A percentile compares a stretch with the other conserved stretches of the same genome.
Evolutionary conservation across 2,888 invertebrate genomes (phyloP).

Genomic region (Sarcophaga rosellei): DNA sequence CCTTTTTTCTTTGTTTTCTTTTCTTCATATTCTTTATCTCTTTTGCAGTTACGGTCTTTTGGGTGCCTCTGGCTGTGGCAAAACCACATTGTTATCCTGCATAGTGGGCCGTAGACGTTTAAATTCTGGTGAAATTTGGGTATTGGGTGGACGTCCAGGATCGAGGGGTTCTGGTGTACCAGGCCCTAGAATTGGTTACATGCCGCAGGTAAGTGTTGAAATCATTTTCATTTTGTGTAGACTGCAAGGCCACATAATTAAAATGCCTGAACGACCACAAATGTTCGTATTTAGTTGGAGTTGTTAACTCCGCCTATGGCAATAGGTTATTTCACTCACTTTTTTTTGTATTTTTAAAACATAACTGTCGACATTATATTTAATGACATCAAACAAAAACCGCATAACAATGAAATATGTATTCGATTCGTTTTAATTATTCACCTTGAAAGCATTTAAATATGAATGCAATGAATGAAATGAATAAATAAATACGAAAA

Average conservation of each 20-base stretch:
- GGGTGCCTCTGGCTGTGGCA: constrained; percentile 95
- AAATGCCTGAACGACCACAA: no score
- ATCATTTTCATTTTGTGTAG: no score
- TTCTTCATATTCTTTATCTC: neutral
- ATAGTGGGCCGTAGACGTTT: constrained; percentile 91
- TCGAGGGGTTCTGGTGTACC: constrained; percentile 92
- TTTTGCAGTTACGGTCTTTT: constrained; percentile 89
- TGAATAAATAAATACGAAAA: neutral
- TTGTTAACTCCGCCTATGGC: no score
- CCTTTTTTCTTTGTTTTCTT: neutral
- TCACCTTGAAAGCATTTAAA: constrained; percentile 5
- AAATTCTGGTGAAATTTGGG: constrained; percentile 92
- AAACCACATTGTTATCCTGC: constrained; percentile 93
- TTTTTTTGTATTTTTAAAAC: neutral
- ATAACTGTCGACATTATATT: neutral
- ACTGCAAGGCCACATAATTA: no score
- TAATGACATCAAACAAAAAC: constrained; percentile 13
- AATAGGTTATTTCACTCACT: neutral
- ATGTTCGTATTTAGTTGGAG: no score
- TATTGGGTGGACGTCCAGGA: constrained; percentile 92
- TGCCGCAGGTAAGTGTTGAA: constrained; percentile 87
- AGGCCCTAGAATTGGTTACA: constrained; percentile 94
- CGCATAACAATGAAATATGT: neutral
- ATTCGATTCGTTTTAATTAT: constrained; percentile 8
- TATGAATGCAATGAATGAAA: neutral